Conservation (phyloP, 64 coral and sea anemone genomes). For the Pocillopora verrucosa region DNA sequence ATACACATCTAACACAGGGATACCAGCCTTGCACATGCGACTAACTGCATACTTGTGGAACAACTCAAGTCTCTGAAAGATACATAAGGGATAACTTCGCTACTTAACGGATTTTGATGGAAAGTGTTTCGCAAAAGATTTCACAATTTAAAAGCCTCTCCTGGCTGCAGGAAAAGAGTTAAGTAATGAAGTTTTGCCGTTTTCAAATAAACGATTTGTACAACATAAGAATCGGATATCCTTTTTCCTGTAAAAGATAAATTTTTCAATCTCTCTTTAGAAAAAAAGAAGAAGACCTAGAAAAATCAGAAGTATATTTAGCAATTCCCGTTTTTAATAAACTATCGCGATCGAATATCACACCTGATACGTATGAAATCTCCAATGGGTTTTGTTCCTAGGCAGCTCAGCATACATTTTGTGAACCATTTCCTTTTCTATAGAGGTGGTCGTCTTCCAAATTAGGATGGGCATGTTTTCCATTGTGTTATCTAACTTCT, state of each 20-base stretch:
- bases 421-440: conserved; percentile 75
- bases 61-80: conserved; percentile 22
- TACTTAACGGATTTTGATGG: too few relatives aligned
- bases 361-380: conserved; percentile 38
- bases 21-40: conserved; percentile 31
- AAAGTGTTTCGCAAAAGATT: too few relatives aligned
- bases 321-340: neutral
- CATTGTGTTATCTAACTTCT: neutral
- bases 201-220: too few relatives aligned
- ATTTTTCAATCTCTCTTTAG: too few relatives aligned
- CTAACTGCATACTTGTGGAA: neutral
- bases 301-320: neutral
- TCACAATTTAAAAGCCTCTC: too few relatives aligned
- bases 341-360: neutral
- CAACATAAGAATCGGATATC: too few relatives aligned
- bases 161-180: too few relatives aligned
- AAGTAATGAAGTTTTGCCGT: too few relatives aligned
- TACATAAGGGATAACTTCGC: neutral
- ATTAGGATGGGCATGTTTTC: conserved; percentile 31
- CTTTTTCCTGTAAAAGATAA: too few relatives aligned
- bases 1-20: conserved; percentile 30
- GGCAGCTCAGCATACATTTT: conserved; percentile 13
- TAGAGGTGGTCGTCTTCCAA: conserved; percentile 78
- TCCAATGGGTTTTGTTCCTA: conserved; percentile 26
- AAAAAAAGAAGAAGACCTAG: too few relatives aligned